phyloP scores from a whole-genome alignment of 2,113 vertebrate species.

The Cynopterus brachyotis region DNA sequence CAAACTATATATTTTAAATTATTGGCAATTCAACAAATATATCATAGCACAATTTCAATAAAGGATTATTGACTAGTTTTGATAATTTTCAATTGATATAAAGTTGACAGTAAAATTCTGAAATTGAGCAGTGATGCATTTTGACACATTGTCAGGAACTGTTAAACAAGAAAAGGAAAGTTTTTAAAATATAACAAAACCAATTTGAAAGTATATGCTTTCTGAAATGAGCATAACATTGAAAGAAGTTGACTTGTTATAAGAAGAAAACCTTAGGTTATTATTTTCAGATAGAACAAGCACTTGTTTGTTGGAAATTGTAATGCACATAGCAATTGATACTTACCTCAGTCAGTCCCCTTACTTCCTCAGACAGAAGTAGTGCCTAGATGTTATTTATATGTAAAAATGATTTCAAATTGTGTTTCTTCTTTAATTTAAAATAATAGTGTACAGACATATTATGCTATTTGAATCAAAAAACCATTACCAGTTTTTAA shows the following conservation, averaged over 20 bases:
- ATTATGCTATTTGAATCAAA: not conserved
- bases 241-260: not conserved
- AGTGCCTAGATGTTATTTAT: not conserved
- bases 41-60: not conserved
- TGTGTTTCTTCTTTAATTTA: conserved; percentile 37
- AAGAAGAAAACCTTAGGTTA: not conserved
- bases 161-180: not conserved
- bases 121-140: not conserved
- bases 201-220: not conserved
- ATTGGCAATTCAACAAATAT: not conserved
- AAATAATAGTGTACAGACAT: not conserved
- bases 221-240: not conserved
- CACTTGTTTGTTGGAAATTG: not conserved
- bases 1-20: not conserved
- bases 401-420: not conserved
- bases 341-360: not conserved
- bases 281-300: not conserved
- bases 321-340: conserved; percentile 5
- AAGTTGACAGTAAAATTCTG: not conserved
- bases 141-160: not conserved
- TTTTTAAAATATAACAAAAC: not conserved
- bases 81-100: not conserved
- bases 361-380: not conserved
- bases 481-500: not conserved
- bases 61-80: not conserved